These are phyloP conservation scores for Formicarius rufipectus DNA, from an alignment of 2,113 vertebrate species.

Conservation along the genomic window DNA sequence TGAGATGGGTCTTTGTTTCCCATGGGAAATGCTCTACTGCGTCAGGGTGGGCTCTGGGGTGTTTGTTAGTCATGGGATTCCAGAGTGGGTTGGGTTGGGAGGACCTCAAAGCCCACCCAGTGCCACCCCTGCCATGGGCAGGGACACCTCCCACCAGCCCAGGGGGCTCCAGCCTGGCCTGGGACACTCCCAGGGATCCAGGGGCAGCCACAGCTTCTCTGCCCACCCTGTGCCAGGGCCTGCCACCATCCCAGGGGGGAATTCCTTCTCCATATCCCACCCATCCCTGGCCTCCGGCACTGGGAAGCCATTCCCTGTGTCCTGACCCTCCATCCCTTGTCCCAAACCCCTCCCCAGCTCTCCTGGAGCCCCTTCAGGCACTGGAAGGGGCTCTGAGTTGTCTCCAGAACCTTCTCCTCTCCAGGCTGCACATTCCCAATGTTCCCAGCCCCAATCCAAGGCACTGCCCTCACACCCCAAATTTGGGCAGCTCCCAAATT, in stretches of 20 bases:
- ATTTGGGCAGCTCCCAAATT: neutral
- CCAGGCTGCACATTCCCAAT: neutral
- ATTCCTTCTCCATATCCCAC: neutral
- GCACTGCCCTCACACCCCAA: rapidly evolving
- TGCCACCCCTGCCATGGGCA: no score
- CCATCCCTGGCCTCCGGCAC: rapidly evolving
- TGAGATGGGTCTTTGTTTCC: no score
- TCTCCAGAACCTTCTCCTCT: neutral
- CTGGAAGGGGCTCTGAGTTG: neutral
- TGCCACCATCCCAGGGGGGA: rapidly evolving
- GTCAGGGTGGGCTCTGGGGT: no score
- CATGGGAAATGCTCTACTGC: no score
- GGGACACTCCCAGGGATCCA: no score
- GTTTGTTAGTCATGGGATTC: no score
- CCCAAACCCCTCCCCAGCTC: neutral
- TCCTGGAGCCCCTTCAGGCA: neutral
- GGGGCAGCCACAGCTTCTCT: no score
- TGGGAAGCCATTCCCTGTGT: neutral
- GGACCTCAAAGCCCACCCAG: no score
- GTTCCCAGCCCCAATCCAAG: no score
- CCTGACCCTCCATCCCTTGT: neutral
- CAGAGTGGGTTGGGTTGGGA: no score
- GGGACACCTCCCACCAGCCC: no score
- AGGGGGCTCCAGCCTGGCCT: no score
- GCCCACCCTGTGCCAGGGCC: rapidly evolving